phyloP scores from a whole-genome alignment of 2,888 invertebrate genomes.

The Xiphydria camelus region DNA sequence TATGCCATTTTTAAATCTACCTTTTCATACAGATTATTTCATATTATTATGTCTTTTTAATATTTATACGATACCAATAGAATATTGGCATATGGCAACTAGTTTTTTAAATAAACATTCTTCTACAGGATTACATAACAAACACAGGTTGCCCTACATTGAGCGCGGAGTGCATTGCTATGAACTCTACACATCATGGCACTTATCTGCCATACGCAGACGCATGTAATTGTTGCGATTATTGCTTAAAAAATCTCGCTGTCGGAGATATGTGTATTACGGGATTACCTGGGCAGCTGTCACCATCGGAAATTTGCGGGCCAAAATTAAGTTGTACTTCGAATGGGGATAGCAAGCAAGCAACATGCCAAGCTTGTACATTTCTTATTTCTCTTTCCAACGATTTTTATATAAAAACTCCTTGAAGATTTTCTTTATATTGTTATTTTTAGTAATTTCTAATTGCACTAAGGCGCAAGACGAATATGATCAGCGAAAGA shows the following conservation, averaged over 20 bases:
- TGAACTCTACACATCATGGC: constrained; percentile 64
- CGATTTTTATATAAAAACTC: neutral
- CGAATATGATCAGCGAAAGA: constrained; percentile 60
- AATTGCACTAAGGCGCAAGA: constrained; percentile 49
- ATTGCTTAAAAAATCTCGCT: constrained; percentile 63
- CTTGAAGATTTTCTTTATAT: neutral
- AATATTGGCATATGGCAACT: too few species aligned
- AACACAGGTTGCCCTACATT: constrained; percentile 58
- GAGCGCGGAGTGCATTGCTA: constrained; percentile 59
- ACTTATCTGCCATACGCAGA: constrained; percentile 63
- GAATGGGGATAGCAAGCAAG: constrained; percentile 43
- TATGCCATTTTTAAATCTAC: too few species aligned
- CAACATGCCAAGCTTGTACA: constrained; percentile 61
- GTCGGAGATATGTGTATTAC: constrained; percentile 61
- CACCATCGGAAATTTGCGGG: constrained; percentile 65
- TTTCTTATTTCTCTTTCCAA: constrained; percentile 15
- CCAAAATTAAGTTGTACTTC: constrained; percentile 61
- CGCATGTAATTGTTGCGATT: constrained; percentile 68
- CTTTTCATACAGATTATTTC: too few species aligned
- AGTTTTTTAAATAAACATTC: too few species aligned
- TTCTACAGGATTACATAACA: too few species aligned
- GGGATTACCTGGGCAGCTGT: constrained; percentile 61
- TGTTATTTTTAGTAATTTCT: constrained; percentile 31
- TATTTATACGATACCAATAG: too few species aligned
- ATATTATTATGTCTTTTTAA: too few species aligned